A percentile compares a stretch with the other conserved stretches of the same genome.
Evolutionary conservation across 1,140 invertebrate species (phyloP).

Genomic region (Conopomorpha cramerella): DNA sequence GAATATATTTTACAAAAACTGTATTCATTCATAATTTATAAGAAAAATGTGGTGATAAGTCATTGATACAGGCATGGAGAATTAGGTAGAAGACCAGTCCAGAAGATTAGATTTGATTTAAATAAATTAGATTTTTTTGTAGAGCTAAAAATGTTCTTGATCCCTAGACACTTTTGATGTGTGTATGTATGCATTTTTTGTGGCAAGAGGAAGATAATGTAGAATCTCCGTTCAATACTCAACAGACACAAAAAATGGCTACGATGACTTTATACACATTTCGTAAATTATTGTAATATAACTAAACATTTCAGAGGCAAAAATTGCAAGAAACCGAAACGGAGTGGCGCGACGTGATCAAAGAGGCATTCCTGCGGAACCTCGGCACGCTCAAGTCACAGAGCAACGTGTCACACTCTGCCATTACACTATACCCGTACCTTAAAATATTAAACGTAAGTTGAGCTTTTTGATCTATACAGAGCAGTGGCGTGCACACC

Average conservation of each 20-base stretch:
- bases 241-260: no score
- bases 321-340: slow-evolving; percentile 66
- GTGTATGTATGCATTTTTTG: background rate
- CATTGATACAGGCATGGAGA: no score
- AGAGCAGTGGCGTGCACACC: background rate
- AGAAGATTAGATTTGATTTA: background rate
- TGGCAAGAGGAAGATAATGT: no score
- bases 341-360: slow-evolving; percentile 67
- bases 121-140: background rate
- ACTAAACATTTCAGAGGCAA: slow-evolving; percentile 42
- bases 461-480: background rate
- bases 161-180: background rate
- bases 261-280: no score
- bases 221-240: no score
- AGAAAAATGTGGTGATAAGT: no score
- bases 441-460: slow-evolving; percentile 66
- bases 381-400: slow-evolving; percentile 64
- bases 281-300: slow-evolving; percentile 4
- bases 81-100: no score
- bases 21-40: no score
- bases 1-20: no score
- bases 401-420: slow-evolving; percentile 40
- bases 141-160: no score
- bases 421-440: slow-evolving; percentile 75
- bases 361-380: slow-evolving; percentile 69